A percentile compares a stretch with the other conserved stretches of the same genome.
phyloP scores from a whole-genome alignment of 1,140 invertebrate genomes.

The Leptinotarsa undecemlineata region DNA sequence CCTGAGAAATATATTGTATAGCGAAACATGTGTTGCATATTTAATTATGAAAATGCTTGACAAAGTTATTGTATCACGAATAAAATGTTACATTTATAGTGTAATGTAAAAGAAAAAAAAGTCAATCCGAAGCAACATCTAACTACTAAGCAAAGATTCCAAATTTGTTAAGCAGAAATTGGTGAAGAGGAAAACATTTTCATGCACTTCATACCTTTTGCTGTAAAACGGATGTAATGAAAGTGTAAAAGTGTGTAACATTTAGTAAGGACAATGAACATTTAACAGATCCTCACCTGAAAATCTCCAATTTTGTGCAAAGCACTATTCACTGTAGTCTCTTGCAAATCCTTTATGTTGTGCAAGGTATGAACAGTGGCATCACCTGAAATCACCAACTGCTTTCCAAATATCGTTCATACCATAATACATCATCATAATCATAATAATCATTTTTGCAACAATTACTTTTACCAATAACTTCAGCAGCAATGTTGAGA shows the following conservation, averaged over 20 bases:
- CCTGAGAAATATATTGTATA: too few species aligned
- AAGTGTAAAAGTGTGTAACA: slow-evolving; percentile 25
- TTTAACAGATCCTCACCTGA: slow-evolving; percentile 55
- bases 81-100: background rate
- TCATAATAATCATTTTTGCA: too few species aligned
- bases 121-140: background rate
- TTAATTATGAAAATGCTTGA: too few species aligned
- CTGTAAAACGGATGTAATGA: slow-evolving; percentile 22
- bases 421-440: too few species aligned
- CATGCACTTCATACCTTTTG: slow-evolving; percentile 29
- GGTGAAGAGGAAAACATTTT: background rate
- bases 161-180: background rate
- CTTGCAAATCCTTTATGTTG: slow-evolving; percentile 60
- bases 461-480: too few species aligned
- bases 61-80: too few species aligned
- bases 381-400: slow-evolving; percentile 37
- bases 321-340: slow-evolving; percentile 60
- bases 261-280: slow-evolving; percentile 17
- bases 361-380: slow-evolving; percentile 50
- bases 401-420: too few species aligned
- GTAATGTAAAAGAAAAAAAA: slow-evolving; percentile 12
- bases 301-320: slow-evolving; percentile 65
- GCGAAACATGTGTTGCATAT: too few species aligned
- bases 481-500: too few species aligned
- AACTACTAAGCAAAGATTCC: too few species aligned